Evolutionary conservation across 2,113 vertebrate genomes (phyloP).

Genomic region (Athene cunicularia): DNA sequence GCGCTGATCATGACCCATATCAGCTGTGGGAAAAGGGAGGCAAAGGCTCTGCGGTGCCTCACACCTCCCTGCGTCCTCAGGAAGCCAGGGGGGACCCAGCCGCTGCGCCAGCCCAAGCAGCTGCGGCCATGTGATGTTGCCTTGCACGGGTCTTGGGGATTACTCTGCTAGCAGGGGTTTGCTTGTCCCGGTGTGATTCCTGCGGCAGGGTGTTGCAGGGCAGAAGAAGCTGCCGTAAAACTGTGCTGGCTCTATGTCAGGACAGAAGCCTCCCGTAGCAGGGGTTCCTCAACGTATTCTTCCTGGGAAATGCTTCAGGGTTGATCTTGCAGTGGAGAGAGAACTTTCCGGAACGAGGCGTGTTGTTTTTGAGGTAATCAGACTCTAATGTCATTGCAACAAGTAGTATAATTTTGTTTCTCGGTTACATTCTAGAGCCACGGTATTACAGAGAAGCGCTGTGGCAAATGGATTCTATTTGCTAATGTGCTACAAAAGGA

Average conservation of each 20-base stretch:
- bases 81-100: background rate
- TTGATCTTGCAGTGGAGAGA: background rate
- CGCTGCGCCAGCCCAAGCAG: fast-evolving
- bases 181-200: fast-evolving
- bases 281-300: background rate
- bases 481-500: background rate
- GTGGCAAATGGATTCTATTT: constrained; percentile 16
- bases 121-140: background rate
- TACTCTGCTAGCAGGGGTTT: background rate
- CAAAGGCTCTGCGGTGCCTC: background rate
- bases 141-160: background rate
- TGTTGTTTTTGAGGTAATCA: constrained; percentile 10
- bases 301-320: background rate
- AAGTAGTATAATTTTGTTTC: constrained; percentile 6
- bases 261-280: background rate
- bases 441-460: background rate
- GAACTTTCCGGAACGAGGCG: fast-evolving
- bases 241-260: background rate
- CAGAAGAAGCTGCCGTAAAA: background rate
- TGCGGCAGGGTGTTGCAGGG: background rate
- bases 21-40: constrained; percentile 51
- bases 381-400: background rate
- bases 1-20: constrained; percentile 34
- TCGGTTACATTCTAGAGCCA: background rate
- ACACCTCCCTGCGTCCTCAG: background rate